Conservation (phyloP, 1,140 invertebrate species). For the Centruroides vittatus region DNA sequence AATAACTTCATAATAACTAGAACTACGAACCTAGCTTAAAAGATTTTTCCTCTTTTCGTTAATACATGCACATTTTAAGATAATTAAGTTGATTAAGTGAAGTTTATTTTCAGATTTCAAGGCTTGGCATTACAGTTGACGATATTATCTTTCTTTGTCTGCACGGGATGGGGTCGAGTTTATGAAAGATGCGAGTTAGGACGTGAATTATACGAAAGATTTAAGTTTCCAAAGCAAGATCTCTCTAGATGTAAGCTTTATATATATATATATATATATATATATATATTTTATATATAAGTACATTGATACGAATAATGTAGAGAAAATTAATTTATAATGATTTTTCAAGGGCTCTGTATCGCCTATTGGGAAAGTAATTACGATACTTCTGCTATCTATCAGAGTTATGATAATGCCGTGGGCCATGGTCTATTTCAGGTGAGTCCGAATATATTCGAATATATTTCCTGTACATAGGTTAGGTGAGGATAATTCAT, state of each 20-base stretch:
- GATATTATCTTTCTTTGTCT: too few species aligned
- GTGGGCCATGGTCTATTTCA: constrained; percentile 56
- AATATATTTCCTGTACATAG: too few species aligned
- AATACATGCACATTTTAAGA: too few species aligned
- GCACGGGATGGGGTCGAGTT: constrained; percentile 28
- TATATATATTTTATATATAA: neutral
- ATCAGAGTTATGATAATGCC: constrained; percentile 40
- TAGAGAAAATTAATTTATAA: too few species aligned
- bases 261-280: neutral
- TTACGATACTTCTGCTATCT: constrained; percentile 48
- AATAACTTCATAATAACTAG: too few species aligned
- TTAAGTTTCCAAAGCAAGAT: constrained; percentile 39
- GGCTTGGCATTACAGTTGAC: too few species aligned
- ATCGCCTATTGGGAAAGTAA: constrained; percentile 53
- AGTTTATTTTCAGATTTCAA: too few species aligned
- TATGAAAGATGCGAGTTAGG: constrained; percentile 51
- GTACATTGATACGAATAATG: too few species aligned
- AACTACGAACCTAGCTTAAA: too few species aligned
- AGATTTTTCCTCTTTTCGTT: too few species aligned
- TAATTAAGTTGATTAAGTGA: too few species aligned
- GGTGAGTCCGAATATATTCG: constrained; percentile 36
- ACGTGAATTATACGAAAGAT: constrained; percentile 38
- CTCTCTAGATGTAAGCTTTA: constrained; percentile 28
- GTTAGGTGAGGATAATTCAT: too few species aligned
- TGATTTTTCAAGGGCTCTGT: constrained; percentile 45